Evolutionary conservation across 2,113 vertebrate species (phyloP).

Genomic region (Hippocampus comes): DNA sequence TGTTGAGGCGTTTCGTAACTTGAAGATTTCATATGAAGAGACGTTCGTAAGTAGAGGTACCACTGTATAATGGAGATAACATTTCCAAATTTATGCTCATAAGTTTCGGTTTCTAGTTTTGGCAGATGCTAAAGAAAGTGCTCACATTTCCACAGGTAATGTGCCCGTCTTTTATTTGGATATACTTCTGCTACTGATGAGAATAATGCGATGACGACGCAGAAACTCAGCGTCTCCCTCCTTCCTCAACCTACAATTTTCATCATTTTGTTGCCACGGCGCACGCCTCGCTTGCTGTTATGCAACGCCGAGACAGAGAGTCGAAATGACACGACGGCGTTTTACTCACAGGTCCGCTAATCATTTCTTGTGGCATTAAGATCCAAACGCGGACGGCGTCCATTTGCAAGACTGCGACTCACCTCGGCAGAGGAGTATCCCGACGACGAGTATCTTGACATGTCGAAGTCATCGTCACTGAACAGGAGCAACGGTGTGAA

Average conservation of each 20-base stretch:
- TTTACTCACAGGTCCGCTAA: neutral
- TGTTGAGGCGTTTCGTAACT: no score
- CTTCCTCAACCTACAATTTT: neutral
- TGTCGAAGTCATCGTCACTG: constrained; percentile 98
- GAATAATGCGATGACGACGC: no score
- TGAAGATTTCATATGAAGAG: no score
- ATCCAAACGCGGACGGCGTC: neutral
- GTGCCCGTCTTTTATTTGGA: no score
- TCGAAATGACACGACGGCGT: neutral
- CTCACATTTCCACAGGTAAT: no score
- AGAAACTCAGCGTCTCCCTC: neutral
- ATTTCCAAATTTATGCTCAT: no score
- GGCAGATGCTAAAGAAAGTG: no score
- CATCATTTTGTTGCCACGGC: neutral
- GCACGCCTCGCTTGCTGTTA: neutral
- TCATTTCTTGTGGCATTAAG: constrained; percentile 5
- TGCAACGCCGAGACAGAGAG: neutral
- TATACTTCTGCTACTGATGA: no score
- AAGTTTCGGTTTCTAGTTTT: no score
- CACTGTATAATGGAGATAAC: no score
- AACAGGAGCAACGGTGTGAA: constrained; percentile 31
- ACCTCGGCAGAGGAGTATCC: constrained; percentile 99
- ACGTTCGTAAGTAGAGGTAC: no score
- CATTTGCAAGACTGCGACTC: constrained; percentile 58
- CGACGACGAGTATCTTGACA: constrained; percentile 98